Conservation (phyloP, 1,140 invertebrate species). For the Eciton burchellii region DNA sequence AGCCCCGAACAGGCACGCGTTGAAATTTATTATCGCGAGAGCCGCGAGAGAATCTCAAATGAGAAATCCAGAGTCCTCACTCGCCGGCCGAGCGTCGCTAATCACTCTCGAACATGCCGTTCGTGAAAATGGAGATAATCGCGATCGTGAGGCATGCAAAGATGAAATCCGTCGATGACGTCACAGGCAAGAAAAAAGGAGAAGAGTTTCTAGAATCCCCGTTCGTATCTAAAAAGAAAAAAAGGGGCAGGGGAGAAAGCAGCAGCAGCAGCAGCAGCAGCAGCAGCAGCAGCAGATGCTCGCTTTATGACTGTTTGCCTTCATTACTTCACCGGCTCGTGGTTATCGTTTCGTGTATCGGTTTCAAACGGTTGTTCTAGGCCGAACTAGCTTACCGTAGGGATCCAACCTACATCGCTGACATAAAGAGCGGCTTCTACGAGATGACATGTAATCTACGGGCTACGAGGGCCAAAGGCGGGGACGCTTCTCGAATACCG, state of each 20-base stretch:
- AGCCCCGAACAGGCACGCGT: slow-evolving; percentile 3
- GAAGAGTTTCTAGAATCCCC: too few species aligned
- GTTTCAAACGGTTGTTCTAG: slow-evolving; percentile 20
- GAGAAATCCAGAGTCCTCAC: not conserved
- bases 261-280: too few species aligned
- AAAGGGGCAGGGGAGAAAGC: too few species aligned
- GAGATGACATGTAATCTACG: slow-evolving; percentile 60
- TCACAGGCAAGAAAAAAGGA: not conserved
- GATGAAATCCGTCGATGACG: not conserved
- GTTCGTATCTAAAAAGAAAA: too few species aligned
- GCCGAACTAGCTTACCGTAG: slow-evolving; percentile 21
- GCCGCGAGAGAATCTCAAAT: not conserved
- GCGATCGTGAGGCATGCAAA: slow-evolving; percentile 17
- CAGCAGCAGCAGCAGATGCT: not conserved
- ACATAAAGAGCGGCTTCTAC: slow-evolving; percentile 51
- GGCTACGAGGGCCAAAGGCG: slow-evolving; percentile 46
- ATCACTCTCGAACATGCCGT: not conserved
- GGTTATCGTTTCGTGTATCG: slow-evolving; percentile 41
- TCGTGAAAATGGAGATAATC: not conserved
- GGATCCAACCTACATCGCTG: slow-evolving; percentile 31
- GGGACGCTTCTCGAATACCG: slow-evolving; percentile 58
- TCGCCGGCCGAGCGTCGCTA: not conserved
- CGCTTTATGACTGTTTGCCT: slow-evolving; percentile 21
- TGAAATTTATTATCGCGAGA: slow-evolving; percentile 3
- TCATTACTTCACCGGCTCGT: slow-evolving; percentile 21